Evolutionary conservation across 1,140 invertebrate genomes (phyloP).

Genomic region (Drosophila kikkawai): DNA sequence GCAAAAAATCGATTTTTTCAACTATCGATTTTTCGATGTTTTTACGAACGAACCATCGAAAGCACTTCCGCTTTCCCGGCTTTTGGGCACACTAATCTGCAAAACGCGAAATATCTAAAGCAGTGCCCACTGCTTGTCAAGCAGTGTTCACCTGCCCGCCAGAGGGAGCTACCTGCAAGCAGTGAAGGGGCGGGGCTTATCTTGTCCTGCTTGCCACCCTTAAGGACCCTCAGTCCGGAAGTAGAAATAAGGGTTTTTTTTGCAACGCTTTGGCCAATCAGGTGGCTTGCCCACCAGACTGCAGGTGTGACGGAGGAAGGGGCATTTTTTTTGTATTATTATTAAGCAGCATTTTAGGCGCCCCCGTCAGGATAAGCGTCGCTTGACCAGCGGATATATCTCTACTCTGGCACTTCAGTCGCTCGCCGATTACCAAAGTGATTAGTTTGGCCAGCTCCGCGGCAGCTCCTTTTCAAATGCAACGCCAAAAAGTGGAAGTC

Average conservation of each 20-base stretch:
- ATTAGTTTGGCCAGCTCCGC: slow-evolving; percentile 55
- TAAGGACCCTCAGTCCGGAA: slow-evolving; percentile 22
- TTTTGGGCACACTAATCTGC: too few relatives aligned
- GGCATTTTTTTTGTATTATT: slow-evolving; percentile 53
- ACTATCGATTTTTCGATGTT: too few relatives aligned
- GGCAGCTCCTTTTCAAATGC: slow-evolving; percentile 36
- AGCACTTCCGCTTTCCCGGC: too few relatives aligned
- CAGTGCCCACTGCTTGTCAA: too few relatives aligned
- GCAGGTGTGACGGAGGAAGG: slow-evolving; percentile 32
- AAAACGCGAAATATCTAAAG: too few relatives aligned
- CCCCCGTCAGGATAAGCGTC: slow-evolving; percentile 50
- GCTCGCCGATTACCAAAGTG: slow-evolving; percentile 63
- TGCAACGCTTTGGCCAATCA: slow-evolving; percentile 41
- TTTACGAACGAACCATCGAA: too few relatives aligned
- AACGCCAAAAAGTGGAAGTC: slow-evolving; percentile 34
- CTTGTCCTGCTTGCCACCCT: slow-evolving; percentile 26
- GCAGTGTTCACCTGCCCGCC: too few relatives aligned
- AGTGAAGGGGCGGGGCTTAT: slow-evolving; percentile 15
- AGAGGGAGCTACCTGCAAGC: too few relatives aligned
- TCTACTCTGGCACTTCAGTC: slow-evolving; percentile 47
- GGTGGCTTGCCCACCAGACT: background rate
- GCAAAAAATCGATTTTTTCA: too few relatives aligned
- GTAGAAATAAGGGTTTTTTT: slow-evolving; percentile 27
- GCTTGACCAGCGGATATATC: slow-evolving; percentile 60
- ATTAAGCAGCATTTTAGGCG: slow-evolving; percentile 59